phyloP scores from a whole-genome alignment of 35 echinoderm and acorn worm species.

The Diadema setosum region DNA sequence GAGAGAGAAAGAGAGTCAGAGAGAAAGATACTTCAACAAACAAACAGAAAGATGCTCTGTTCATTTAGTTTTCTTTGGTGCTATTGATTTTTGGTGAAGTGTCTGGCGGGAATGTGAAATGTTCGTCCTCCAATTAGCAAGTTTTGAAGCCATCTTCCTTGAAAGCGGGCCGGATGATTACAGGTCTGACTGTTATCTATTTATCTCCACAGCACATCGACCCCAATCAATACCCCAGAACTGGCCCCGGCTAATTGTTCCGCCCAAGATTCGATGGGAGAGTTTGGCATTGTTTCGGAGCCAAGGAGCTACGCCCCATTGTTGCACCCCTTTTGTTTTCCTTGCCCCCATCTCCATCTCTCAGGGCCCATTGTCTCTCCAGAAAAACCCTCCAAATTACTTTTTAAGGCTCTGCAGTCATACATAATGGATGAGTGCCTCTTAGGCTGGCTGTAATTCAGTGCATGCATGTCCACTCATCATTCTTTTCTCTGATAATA shows the following conservation, averaged over 20 bases:
- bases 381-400: constrained; percentile 3
- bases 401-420: neutral
- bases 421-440: constrained; percentile 4
- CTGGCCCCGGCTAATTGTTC: neutral
- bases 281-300: neutral
- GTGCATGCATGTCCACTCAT: neutral
- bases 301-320: neutral
- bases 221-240: neutral
- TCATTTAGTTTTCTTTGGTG: too few relatives aligned
- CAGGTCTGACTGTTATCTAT: too few relatives aligned
- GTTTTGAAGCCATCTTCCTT: too few relatives aligned
- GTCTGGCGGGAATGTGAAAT: too few relatives aligned
- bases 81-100: too few relatives aligned
- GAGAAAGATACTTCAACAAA: too few relatives aligned
- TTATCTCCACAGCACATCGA: too few relatives aligned
- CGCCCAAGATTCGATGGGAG: neutral
- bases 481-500: neutral
- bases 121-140: too few relatives aligned
- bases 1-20: too few relatives aligned
- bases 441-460: neutral
- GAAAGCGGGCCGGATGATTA: too few relatives aligned
- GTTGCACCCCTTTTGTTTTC: neutral
- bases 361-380: neutral
- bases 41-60: too few relatives aligned
- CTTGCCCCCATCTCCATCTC: neutral